These are phyloP conservation scores for Amphiprion percula DNA, from an alignment of 2,113 vertebrate genomes.

Conservation along the genomic window DNA sequence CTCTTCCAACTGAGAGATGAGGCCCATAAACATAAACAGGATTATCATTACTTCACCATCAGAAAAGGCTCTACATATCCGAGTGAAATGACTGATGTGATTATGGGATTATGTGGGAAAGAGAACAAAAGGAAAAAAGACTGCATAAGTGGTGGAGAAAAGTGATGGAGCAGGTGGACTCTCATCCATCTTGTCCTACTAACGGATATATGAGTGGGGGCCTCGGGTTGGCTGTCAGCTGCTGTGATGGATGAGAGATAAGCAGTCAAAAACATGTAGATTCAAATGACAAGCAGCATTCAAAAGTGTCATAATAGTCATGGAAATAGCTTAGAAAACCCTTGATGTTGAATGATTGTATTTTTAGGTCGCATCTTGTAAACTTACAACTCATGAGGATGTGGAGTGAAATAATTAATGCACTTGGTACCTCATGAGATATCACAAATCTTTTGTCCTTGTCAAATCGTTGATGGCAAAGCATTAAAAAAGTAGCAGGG, in stretches of 20 bases:
- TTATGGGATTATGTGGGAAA: constrained; percentile 38
- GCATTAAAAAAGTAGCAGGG: not conserved
- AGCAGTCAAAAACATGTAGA: constrained; percentile 57
- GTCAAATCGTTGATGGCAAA: not conserved
- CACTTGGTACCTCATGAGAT: not conserved
- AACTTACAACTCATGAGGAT: not conserved
- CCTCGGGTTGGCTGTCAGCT: constrained; percentile 27
- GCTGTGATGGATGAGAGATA: constrained; percentile 53
- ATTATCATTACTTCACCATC: constrained; percentile 45
- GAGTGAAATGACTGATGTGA: constrained; percentile 54
- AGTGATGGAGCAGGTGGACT: constrained; percentile 57
- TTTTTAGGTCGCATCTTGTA: not conserved
- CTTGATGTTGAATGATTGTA: not conserved
- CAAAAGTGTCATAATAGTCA: constrained; percentile 3
- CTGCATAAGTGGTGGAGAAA: constrained; percentile 19
- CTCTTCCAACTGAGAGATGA: constrained; percentile 21
- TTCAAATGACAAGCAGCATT: constrained; percentile 24
- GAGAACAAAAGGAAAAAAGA: not conserved
- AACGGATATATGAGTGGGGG: constrained; percentile 44
- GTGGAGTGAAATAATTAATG: not conserved
- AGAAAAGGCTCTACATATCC: constrained; percentile 7
- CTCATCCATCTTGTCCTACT: constrained; percentile 48
- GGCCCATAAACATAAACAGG: constrained; percentile 36
- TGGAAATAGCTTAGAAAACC: constrained; percentile 6
- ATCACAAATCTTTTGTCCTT: not conserved